A percentile compares a stretch with the other conserved stretches of the same genome.
Evolutionary conservation across 2,888 invertebrate species (phyloP).

Genomic region (Bibio marci): DNA sequence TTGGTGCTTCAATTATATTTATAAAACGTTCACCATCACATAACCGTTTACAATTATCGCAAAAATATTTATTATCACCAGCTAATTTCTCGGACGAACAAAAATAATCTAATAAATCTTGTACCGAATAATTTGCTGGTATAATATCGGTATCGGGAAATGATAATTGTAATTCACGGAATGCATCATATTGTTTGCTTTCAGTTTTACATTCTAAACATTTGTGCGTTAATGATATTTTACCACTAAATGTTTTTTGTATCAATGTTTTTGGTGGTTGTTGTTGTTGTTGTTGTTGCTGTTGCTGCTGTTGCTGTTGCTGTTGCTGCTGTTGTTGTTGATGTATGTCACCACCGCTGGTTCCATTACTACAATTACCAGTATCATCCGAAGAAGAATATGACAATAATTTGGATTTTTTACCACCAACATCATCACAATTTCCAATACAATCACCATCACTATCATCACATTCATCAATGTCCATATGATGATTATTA

Average conservation of each 20-base stretch:
- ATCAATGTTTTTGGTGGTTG: slow-evolving; percentile 17
- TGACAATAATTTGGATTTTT: too few species aligned
- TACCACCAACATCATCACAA: neutral
- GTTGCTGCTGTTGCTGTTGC: slow-evolving; percentile 2
- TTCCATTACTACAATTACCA: too few species aligned
- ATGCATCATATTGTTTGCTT: slow-evolving; percentile 58
- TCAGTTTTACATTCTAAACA: slow-evolving; percentile 55
- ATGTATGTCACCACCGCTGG: too few species aligned
- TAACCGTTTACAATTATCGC: slow-evolving; percentile 53
- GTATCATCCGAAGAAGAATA: too few species aligned
- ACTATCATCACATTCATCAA: neutral
- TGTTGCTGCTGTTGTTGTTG: neutral
- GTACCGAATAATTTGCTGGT: slow-evolving; percentile 40
- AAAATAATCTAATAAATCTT: slow-evolving; percentile 60
- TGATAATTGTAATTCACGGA: slow-evolving; percentile 63
- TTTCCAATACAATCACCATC: neutral
- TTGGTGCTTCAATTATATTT: slow-evolving; percentile 52
- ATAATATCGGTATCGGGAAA: slow-evolving; percentile 40
- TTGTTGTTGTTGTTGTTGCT: slow-evolving; percentile 1
- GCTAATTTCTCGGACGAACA: slow-evolving; percentile 58
- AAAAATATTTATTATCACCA: slow-evolving; percentile 70
- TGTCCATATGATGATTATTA: neutral
- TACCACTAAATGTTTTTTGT: slow-evolving; percentile 62
- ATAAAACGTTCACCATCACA: slow-evolving; percentile 61
- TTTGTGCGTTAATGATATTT: slow-evolving; percentile 51